These are phyloP conservation scores for Acleris emargana DNA, from an alignment of 2,888 invertebrate genomes.

Conservation along the genomic window DNA sequence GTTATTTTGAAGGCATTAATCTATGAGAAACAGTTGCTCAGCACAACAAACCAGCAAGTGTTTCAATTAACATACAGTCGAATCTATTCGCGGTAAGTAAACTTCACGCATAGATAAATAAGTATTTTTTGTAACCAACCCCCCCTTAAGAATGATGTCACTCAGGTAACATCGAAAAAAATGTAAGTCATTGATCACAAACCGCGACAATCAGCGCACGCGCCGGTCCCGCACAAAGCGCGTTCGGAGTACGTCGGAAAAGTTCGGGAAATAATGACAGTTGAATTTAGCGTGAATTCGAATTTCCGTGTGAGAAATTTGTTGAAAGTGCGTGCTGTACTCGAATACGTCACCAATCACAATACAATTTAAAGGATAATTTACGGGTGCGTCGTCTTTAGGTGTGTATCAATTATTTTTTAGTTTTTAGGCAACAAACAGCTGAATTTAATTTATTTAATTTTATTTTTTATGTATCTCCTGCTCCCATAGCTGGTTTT, in stretches of 20 bases:
- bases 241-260: conserved; percentile 8
- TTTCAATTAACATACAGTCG: background rate
- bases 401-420: too few relatives aligned
- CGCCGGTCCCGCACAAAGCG: background rate
- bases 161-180: conserved; percentile 15
- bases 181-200: conserved; percentile 28
- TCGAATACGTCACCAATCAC: background rate
- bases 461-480: too few relatives aligned
- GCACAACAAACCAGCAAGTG: background rate
- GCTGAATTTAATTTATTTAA: too few relatives aligned
- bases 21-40: too few relatives aligned
- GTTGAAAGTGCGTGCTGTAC: background rate
- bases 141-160: conserved; percentile 28
- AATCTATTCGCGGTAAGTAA: too few relatives aligned
- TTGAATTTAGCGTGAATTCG: background rate
- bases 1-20: too few relatives aligned
- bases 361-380: background rate
- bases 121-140: background rate
- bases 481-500: too few relatives aligned
- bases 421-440: too few relatives aligned
- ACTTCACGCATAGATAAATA: background rate
- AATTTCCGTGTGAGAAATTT: conserved; percentile 1
- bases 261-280: conserved; percentile 13
- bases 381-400: too few relatives aligned
- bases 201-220: conserved; percentile 9